These are phyloP conservation scores for Rhopalosiphum nymphaeae DNA, from an alignment of 2,888 invertebrate species.

Conservation along the genomic window DNA sequence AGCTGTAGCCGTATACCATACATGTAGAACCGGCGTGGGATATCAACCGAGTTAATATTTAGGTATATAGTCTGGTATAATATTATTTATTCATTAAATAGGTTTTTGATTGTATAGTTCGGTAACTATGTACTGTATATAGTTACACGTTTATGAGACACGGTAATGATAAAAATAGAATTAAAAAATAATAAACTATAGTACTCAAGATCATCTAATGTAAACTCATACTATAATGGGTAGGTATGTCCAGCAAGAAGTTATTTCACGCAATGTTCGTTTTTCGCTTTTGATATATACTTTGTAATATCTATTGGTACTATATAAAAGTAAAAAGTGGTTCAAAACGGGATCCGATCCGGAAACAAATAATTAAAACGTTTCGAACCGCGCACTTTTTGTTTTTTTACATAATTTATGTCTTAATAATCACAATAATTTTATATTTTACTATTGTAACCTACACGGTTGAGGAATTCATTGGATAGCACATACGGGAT, in stretches of 20 bases:
- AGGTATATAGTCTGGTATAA: neutral
- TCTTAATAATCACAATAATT: constrained; percentile 65
- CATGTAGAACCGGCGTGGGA: neutral
- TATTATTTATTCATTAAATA: neutral
- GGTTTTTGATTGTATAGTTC: neutral
- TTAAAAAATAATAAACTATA: neutral
- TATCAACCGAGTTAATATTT: neutral
- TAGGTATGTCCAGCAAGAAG: constrained; percentile 20
- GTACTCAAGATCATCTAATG: neutral
- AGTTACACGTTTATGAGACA: neutral
- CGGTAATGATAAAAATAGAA: neutral
- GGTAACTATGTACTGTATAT: neutral
- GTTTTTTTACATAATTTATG: constrained; percentile 61
- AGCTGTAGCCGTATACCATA: neutral
- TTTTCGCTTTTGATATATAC: constrained; percentile 35
- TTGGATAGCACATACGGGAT: constrained; percentile 41
- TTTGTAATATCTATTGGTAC: constrained; percentile 9
- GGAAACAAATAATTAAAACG: constrained; percentile 64
- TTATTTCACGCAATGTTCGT: constrained; percentile 51
- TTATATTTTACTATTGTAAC: constrained; percentile 56
- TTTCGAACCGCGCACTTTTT: constrained; percentile 54
- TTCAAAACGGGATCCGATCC: constrained; percentile 62
- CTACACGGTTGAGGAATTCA: constrained; percentile 64
- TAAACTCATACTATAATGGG: neutral
- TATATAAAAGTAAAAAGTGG: neutral